Evolutionary conservation across 2,113 vertebrate genomes (phyloP), one percentile per base, ranked within the genome.

Genomic region (Melospiza georgiana): DNA sequence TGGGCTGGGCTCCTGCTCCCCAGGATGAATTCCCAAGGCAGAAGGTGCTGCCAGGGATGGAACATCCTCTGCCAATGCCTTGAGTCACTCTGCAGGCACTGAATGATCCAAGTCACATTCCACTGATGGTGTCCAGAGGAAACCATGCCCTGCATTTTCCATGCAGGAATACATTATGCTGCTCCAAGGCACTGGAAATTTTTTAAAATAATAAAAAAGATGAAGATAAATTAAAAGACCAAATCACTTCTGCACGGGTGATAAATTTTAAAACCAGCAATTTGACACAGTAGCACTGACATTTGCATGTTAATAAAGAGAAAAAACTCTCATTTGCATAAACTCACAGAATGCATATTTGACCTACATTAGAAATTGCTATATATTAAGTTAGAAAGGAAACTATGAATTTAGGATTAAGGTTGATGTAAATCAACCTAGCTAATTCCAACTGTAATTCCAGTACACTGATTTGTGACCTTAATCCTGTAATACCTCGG

Each of bases 361-460:
- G 89, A 94, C 92, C 83, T 94, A 96, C 76, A 96, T 95, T 94
- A 69, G 65, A 94, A 82, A 41, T n/a, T 76, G 66, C 87, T 87
- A 81, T 75, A 75, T 46, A 78, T 84, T 90, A 96, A 87, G 49
- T 14, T 67, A 76, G 33, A 93, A 80, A 33, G 31, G 52, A 67
- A 94, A 95, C 27, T 28, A 37, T 54, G 39, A 89, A 94, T 95
- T 95, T 69, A 82, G 66, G 77, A 86, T 95, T 84, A 93, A 84
- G 39, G 49, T 25, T 82, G 83, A 84, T 84, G 87, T 82, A 89
- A 93, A 24, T 78, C 81, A 95, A 54, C 73, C 73, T 33, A 58
- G 88, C 61, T 94, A 94, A 96, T 93, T 90, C 90, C 80, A 81
- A 10, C 54, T 68, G 41, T 48, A 86, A 96, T 81, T 96, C 81